Percentiles rank a stretch among this genome's conserved stretches.
Evolutionary conservation across 1,140 invertebrate genomes (phyloP).

Genomic region (Phymastichus coffea): DNA sequence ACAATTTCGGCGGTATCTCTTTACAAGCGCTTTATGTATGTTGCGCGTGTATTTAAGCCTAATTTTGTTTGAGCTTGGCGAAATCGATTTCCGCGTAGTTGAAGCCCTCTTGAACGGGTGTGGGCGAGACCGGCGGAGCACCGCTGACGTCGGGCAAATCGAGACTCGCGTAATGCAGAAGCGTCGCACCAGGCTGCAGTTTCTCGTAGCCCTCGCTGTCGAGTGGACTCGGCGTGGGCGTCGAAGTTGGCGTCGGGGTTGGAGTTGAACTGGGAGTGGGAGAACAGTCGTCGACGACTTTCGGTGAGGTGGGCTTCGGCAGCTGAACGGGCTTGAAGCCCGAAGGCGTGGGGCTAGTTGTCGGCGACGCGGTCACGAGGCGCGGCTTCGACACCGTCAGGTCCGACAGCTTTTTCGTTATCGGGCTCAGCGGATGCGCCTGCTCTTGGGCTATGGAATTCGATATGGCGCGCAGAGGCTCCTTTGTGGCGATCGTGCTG

Average conservation of each 20-base stretch:
- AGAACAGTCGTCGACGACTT: conserved; percentile 46
- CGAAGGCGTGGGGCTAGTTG: conserved; percentile 45
- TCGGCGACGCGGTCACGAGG: conserved; percentile 41
- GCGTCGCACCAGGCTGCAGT: conserved; percentile 43
- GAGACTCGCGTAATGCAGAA: conserved; percentile 68
- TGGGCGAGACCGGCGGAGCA: conserved; percentile 48
- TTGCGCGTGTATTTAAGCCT: conserved; percentile 14
- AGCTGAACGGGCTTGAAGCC: conserved; percentile 45
- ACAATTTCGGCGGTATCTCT: conserved; percentile 29
- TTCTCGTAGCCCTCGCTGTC: conserved; percentile 48
- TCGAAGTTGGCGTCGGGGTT: conserved; percentile 53
- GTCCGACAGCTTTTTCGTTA: conserved; percentile 41
- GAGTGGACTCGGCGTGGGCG: conserved; percentile 39
- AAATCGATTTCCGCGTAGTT: conserved; percentile 75
- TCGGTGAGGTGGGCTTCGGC: conserved; percentile 38
- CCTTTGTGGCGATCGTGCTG: neutral
- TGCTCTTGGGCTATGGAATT: conserved; percentile 20
- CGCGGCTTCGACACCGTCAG: conserved; percentile 41
- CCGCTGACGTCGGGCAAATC: conserved; percentile 59
- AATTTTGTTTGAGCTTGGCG: conserved; percentile 59
- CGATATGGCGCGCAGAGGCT: conserved; percentile 10
- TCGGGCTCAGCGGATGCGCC: conserved; percentile 25
- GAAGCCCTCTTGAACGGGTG: conserved; percentile 54
- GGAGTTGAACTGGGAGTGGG: conserved; percentile 45
- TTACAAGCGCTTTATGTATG: conserved; percentile 15